Base-by-base conservation (phyloP, 2,113 vertebrate species). In the Mixornis gularis region DNA sequence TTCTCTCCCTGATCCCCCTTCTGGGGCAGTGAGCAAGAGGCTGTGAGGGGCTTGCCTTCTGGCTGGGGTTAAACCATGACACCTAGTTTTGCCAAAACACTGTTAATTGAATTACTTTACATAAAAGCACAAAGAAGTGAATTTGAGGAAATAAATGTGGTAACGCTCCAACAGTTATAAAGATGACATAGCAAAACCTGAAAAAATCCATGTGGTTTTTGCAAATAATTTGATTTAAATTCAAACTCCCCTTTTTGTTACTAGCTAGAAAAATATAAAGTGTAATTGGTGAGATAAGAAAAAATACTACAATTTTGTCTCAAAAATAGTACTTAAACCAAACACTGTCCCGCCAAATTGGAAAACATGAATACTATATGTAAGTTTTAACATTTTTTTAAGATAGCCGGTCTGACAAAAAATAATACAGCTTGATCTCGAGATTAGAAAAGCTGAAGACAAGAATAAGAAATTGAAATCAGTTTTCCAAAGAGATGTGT, bases 381-480 rank as follows among this genome's bases (percentile, higher is more conserved):
- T 84, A 92, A 95, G 30, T 90, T 87, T 79, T 90, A 95, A 52
- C 7, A 49, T 83, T 90, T 96, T 77, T 97, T 94, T 83, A 76
- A 71, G 89, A 90, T 85, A 96, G 74, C 43, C 30, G 55, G 62
- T 43, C 73, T 93, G 93, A 95, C 79, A 90, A 95, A 95, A 85
- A 96, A 53, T 95, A 92, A 82, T 85, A 84, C 81, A 77, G 60
- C 89, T 96, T 95, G 87, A 96, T 94, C 52, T 96, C 93, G 95
- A 69, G 96, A 95, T 51, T 87, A 87, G 84, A 96, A 97, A 96
- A 91, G 40, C 74, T 90, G 86, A 82, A 89, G 85, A 95, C 7
- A 86, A 94, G 73, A 51, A 90, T 26, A 89, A 34, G 82, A 89
- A 89, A 96, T 82, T 60, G 32, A 93, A 97, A 96, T 82, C 70